Conservation (phyloP, 2,797 vertebrate genomes). For the Pipistrellus pipistrellus region DNA sequence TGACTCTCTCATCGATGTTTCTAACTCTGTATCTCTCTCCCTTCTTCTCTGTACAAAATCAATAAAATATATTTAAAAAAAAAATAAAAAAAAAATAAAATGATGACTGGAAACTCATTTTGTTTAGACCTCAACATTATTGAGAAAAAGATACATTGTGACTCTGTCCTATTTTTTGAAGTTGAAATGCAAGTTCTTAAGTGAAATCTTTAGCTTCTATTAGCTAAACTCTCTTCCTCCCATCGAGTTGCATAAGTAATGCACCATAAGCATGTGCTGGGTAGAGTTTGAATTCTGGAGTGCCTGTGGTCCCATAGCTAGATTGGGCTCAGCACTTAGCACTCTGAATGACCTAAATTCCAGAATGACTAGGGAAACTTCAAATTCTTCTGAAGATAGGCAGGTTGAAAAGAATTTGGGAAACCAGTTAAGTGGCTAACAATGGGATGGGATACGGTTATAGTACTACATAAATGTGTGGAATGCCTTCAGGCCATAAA, state of each 20-base stretch:
- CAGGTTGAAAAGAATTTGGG: neutral
- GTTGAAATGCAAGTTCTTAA: neutral
- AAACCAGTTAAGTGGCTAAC: neutral
- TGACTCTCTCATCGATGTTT: too few species aligned
- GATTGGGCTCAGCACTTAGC: neutral
- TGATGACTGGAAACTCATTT: slow-evolving; percentile 7
- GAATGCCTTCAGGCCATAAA: neutral
- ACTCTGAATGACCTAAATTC: neutral
- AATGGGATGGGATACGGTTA: neutral
- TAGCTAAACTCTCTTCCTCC: neutral
- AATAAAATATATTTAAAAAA: too few species aligned
- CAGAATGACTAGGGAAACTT: neutral
- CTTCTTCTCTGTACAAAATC: too few species aligned
- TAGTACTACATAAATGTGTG: neutral
- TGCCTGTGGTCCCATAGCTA: neutral
- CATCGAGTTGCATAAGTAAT: neutral
- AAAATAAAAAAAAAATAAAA: too few species aligned
- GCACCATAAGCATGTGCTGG: neutral
- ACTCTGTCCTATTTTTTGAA: neutral
- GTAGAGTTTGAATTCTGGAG: neutral
- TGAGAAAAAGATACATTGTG: neutral
- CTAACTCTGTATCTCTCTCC: too few species aligned
- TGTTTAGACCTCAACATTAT: neutral
- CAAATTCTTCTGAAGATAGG: neutral
- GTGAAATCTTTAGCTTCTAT: neutral